Evolutionary conservation across 1,140 invertebrate genomes (phyloP).

Genomic region (Dendroctonus ponderosae): DNA sequence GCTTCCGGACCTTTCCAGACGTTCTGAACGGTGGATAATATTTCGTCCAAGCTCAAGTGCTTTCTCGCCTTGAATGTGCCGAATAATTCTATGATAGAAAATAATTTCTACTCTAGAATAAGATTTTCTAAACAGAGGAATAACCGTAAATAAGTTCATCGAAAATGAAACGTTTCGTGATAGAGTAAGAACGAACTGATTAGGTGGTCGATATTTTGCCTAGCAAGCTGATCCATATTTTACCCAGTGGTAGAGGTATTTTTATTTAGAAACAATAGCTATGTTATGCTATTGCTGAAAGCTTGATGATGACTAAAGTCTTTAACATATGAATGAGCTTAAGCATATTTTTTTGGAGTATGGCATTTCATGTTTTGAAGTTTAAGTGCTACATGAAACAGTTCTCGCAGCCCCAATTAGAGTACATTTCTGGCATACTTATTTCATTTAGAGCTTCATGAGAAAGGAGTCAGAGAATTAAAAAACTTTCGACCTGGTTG

Average conservation of each 20-base stretch:
- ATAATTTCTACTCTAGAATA: background rate
- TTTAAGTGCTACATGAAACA: too few species aligned
- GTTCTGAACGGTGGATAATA: conserved; percentile 20
- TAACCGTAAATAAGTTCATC: conserved; percentile 9
- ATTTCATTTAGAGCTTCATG: too few species aligned
- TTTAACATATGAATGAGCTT: background rate
- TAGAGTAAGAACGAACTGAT: conserved; percentile 26
- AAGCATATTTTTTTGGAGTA: background rate
- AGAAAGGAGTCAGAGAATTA: too few species aligned
- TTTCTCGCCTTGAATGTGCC: conserved; percentile 21
- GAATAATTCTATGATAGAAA: conserved; percentile 22
- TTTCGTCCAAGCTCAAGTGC: conserved; percentile 19
- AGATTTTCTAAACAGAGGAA: background rate
- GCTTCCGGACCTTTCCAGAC: conserved; percentile 14
- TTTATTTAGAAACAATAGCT: background rate
- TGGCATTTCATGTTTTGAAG: too few species aligned
- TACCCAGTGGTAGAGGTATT: conserved; percentile 25
- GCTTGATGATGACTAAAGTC: too few species aligned
- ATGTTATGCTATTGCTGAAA: conserved; percentile 2
- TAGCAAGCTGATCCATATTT: conserved; percentile 20
- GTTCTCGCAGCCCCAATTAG: too few species aligned
- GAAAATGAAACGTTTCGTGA: conserved; percentile 27
- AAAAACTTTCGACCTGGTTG: too few species aligned
- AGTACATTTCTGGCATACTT: too few species aligned
- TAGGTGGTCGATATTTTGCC: conserved; percentile 32